These are phyloP conservation scores for Gymnogyps californianus DNA, from an alignment of 2,113 vertebrate genomes.

Conservation along the genomic window DNA sequence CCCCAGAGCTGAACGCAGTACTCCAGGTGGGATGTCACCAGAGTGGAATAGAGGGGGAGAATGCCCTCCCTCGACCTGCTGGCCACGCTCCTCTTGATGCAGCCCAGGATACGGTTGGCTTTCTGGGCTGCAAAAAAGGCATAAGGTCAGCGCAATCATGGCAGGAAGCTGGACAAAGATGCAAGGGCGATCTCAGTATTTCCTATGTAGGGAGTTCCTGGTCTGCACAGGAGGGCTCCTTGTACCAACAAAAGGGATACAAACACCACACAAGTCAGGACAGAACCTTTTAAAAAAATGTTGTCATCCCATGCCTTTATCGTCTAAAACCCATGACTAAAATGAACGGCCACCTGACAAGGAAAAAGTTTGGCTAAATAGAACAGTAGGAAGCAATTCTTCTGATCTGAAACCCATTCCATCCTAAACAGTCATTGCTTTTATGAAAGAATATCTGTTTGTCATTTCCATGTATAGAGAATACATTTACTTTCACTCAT, in stretches of 20 bases:
- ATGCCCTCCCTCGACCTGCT: too few species aligned
- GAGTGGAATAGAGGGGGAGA: too few species aligned
- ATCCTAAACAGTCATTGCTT: too few species aligned
- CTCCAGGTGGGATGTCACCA: too few species aligned
- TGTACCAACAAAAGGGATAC: too few species aligned
- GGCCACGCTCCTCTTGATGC: too few species aligned
- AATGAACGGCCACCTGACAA: neutral
- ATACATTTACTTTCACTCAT: neutral
- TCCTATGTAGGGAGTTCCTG: accelerated
- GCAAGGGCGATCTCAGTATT: too few species aligned
- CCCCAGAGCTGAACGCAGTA: too few species aligned
- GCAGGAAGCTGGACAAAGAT: too few species aligned
- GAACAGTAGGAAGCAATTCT: neutral
- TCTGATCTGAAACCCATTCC: neutral
- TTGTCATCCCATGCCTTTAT: neutral
- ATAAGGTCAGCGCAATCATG: accelerated
- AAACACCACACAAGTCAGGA: neutral
- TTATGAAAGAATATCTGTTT: neutral
- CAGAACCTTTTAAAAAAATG: neutral
- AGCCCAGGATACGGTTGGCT: too few species aligned
- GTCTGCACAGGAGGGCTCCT: neutral
- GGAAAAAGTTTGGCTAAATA: neutral
- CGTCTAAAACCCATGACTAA: neutral
- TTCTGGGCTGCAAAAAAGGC: too few species aligned
- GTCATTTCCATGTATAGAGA: too few species aligned